phyloP scores from a whole-genome alignment of 1,140 invertebrate species.

The Hypothenemus hampei region DNA sequence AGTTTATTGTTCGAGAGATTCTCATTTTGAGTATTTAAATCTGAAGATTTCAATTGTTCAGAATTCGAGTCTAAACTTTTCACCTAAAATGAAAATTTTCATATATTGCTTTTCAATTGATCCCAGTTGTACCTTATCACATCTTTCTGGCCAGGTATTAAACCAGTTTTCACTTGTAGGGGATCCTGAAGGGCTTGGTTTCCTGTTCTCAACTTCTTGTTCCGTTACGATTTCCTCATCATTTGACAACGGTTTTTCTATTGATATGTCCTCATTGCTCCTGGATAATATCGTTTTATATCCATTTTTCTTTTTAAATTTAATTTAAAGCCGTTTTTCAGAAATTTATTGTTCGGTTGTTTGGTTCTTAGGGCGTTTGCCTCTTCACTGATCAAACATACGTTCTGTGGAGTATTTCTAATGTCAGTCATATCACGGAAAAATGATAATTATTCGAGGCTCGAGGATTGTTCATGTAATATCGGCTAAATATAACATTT shows the following conservation, averaged over 20 bases:
- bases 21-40: constrained; percentile 27
- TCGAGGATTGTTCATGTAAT: constrained; percentile 5
- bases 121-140: constrained; percentile 41
- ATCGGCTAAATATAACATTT: constrained; percentile 13
- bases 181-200: constrained; percentile 4
- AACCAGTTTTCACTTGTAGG: constrained; percentile 38
- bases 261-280: constrained; percentile 22
- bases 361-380: constrained; percentile 12
- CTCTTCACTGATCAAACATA: constrained; percentile 2
- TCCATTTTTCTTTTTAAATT: constrained; percentile 13
- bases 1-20: constrained; percentile 34
- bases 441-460: neutral
- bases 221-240: neutral
- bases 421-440: constrained; percentile 24
- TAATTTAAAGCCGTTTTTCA: constrained; percentile 22
- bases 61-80: constrained; percentile 33
- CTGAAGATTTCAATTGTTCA: too few species aligned
- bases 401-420: constrained; percentile 7
- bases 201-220: neutral
- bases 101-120: neutral
- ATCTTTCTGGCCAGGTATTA: constrained; percentile 46
- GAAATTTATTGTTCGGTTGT: neutral
- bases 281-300: constrained; percentile 19
- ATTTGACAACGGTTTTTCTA: constrained; percentile 7
- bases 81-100: constrained; percentile 1